Evolutionary conservation across 2,888 invertebrate genomes (phyloP), one percentile per base, ranked within the genome.

Genomic region (Volucella inflata): DNA sequence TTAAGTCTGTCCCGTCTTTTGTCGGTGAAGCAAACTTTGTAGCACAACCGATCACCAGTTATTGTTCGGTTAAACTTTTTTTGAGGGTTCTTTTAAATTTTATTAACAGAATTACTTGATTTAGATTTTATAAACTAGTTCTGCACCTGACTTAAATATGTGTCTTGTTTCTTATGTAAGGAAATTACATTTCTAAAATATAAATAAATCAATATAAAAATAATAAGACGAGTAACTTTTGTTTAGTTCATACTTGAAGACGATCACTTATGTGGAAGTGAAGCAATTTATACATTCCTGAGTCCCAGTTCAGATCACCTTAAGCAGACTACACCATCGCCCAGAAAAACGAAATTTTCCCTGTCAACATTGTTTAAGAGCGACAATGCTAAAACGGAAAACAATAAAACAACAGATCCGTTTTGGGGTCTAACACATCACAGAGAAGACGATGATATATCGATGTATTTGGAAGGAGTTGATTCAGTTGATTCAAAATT

Each of bases 221-320:
- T 6, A 30, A 30, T 30, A 30, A 30, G 4, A 6, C 4, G 30
- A 30, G 30, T 64, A 57, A 8, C 64, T 16, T 65, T 64, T 79
- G 77, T 83, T 83, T 91, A 97, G 97, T 96, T 96, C 91, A 95
- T 98, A 88, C 93, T 98, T 91, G 96, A 96, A 93, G 97, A 98
- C 90, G 97, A 97, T 87, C 94, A 95, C 88, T 93, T 98, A 88
- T 96, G 96, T 91, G 96, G 97, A 93, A 96, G 97, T 90, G 98
- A 98, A 93, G 96, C 97, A 68, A 94, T 98, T 87, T 98, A 97
- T 90, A 95, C 96, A 83, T 98, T 98, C 92, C 94, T 98, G n/a
- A 97, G 97, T 91, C 97, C 97, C 3, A 97, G 97, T 91, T 97
- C 97, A 0, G 97, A 97, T 90, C 97, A 97, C 92, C 93, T 98